Evolutionary conservation across 2,797 vertebrate genomes (phyloP).

Genomic region (Gallinago stenura): DNA sequence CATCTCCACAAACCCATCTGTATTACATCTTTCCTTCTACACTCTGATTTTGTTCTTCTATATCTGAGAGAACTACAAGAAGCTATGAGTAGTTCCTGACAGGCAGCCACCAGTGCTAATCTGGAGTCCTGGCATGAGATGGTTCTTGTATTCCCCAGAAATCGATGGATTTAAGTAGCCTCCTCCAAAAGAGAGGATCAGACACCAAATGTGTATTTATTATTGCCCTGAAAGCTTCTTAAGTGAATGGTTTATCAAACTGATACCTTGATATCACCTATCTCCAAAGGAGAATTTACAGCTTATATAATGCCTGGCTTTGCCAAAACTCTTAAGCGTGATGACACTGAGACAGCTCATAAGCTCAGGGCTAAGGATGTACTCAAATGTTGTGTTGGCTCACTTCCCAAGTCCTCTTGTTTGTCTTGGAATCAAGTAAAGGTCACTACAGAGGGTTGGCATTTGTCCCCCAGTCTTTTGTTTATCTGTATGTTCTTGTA

Average conservation of each 20-base stretch:
- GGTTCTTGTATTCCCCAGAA: background rate
- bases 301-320: background rate
- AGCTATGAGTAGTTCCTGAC: background rate
- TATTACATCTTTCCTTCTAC: background rate
- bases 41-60: background rate
- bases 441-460: background rate
- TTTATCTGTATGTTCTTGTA: background rate
- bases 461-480: background rate
- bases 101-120: background rate
- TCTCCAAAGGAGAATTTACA: background rate
- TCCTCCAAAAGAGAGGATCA: background rate
- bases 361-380: background rate
- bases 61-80: background rate
- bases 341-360: background rate
- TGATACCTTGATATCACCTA: background rate
- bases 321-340: background rate
- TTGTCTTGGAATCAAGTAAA: background rate
- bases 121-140: background rate
- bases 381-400: background rate
- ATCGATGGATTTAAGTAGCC: background rate
- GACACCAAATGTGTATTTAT: background rate
- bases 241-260: background rate
- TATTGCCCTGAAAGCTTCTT: background rate
- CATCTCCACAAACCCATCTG: background rate
- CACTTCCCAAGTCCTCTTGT: background rate